Percentiles rank a stretch among this genome's conserved stretches.
Conservation (phyloP, 2,113 vertebrate species). For the Stercorarius parasiticus region DNA sequence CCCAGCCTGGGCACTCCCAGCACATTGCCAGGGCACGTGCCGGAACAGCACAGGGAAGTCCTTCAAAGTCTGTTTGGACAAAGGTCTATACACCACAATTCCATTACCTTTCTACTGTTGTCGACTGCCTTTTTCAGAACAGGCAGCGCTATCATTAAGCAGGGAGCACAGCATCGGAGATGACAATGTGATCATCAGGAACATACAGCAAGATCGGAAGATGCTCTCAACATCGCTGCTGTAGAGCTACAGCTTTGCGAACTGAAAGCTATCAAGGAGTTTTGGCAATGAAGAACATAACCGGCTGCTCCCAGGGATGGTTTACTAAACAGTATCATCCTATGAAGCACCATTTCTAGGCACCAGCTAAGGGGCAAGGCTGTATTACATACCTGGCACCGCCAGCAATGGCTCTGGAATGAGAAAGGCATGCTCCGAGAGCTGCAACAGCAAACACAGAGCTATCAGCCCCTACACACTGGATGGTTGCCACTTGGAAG, state of each 20-base stretch:
- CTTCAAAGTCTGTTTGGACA: not conserved
- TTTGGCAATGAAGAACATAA: not conserved
- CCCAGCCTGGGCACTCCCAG: too few species aligned
- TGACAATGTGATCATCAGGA: too few species aligned
- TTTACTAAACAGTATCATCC: not conserved
- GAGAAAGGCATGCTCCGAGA: not conserved
- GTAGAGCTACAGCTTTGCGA: not conserved
- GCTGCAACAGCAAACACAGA: not conserved
- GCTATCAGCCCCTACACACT: not conserved
- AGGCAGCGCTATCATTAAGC: not conserved
- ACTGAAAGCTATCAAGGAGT: not conserved
- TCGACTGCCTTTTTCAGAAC: too few species aligned
- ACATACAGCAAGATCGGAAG: accelerated
- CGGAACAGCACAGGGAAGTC: not conserved
- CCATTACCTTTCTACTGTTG: accelerated
- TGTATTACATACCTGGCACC: accelerated
- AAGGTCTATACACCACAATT: not conserved
- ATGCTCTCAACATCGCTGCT: not conserved
- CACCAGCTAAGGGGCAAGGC: not conserved
- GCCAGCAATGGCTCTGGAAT: not conserved
- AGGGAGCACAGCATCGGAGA: accelerated
- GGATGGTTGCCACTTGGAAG: accelerated
- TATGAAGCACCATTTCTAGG: not conserved
- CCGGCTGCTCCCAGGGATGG: not conserved
- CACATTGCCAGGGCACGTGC: accelerated